A percentile compares a stretch with the other conserved stretches of the same genome.
phyloP scores from a whole-genome alignment of 2,113 vertebrate genomes.

The Myocastor coypus region DNA sequence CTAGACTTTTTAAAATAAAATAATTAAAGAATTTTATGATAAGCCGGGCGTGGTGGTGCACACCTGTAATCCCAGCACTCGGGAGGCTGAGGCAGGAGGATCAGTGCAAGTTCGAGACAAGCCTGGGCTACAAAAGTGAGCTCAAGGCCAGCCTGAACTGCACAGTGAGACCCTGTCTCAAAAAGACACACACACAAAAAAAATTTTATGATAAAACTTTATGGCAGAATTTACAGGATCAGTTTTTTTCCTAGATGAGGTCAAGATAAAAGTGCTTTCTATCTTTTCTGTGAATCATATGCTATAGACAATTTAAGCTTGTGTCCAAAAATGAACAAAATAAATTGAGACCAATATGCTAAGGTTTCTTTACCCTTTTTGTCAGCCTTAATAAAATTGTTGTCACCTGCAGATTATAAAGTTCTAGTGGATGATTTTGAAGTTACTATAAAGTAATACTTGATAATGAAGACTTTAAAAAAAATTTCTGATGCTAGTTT shows the following conservation, averaged over 20 bases:
- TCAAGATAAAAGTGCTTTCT: constrained; percentile 22
- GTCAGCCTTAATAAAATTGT: constrained; percentile 84
- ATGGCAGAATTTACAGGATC: constrained; percentile 49
- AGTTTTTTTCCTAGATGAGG: constrained; percentile 21
- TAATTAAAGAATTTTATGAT: constrained; percentile 38
- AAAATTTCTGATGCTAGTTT: constrained; percentile 31
- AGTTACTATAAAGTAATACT: constrained; percentile 32
- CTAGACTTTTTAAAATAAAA: constrained; percentile 62
- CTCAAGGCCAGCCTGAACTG: too few relatives aligned
- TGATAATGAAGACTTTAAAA: constrained; percentile 19
- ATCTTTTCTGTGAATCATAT: constrained; percentile 34
- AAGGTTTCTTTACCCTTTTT: constrained; percentile 82
- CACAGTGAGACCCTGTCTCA: too few relatives aligned
- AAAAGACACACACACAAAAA: too few relatives aligned
- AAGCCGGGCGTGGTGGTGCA: too few relatives aligned
- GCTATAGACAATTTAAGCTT: constrained; percentile 66
- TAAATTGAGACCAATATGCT: constrained; percentile 77
- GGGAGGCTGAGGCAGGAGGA: too few relatives aligned
- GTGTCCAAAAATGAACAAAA: constrained; percentile 80
- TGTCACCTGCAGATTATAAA: constrained; percentile 24
- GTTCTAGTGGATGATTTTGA: constrained; percentile 46
- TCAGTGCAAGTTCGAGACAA: too few relatives aligned
- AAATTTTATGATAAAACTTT: constrained; percentile 58
- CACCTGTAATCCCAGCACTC: too few relatives aligned
- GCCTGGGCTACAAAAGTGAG: too few relatives aligned